Percentiles rank a stretch among this genome's conserved stretches.
Conservation (phyloP, 2,888 invertebrate genomes). For the Limnephilus rhombicus region DNA sequence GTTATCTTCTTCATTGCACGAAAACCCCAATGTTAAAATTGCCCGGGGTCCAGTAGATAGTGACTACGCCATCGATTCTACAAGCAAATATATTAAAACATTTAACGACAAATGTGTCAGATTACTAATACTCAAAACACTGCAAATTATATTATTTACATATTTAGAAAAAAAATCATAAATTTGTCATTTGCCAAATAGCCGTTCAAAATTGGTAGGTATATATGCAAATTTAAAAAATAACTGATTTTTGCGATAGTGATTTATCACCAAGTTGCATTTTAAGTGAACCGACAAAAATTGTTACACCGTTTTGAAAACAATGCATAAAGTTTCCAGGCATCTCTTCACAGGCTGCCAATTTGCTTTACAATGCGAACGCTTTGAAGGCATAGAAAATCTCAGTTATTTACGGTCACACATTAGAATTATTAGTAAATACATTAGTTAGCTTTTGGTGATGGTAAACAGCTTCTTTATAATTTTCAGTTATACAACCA, state of each 20-base stretch:
- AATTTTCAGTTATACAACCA: conserved; percentile 13
- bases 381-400: neutral
- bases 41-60: too few species aligned
- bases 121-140: neutral
- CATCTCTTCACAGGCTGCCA: neutral
- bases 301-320: conserved; percentile 4
- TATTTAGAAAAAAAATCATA: neutral
- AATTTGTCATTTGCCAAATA: neutral
- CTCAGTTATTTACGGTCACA: conserved; percentile 58
- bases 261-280: conserved; percentile 22
- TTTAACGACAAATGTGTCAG: neutral
- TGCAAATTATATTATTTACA: neutral
- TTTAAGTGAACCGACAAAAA: conserved; percentile 6
- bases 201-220: neutral
- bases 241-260: conserved; percentile 14
- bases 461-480: conserved; percentile 35
- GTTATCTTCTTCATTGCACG: too few species aligned
- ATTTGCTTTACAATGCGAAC: neutral
- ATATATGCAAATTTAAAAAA: neutral
- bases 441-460: conserved; percentile 7
- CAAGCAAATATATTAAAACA: too few species aligned
- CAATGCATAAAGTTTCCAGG: neutral
- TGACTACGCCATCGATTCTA: too few species aligned
- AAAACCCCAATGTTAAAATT: too few species aligned
- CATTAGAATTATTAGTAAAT: conserved; percentile 53